phyloP scores from a whole-genome alignment of 1,140 invertebrate genomes.

The Lethocerus indicus region DNA sequence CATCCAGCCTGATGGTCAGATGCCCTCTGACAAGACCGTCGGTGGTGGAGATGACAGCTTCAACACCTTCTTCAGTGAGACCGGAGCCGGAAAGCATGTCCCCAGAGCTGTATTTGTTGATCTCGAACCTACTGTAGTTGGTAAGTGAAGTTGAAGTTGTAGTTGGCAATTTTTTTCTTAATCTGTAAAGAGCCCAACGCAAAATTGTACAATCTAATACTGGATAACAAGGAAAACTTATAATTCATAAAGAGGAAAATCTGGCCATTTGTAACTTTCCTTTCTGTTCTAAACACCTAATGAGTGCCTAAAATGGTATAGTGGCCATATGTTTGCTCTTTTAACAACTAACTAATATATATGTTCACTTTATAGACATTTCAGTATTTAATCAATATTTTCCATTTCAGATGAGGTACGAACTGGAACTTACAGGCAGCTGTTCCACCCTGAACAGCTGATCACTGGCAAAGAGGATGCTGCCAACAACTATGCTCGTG shows the following conservation, averaged over 20 bases:
- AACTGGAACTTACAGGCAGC: constrained; percentile 36
- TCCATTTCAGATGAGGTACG: constrained; percentile 34
- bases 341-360: too few relatives aligned
- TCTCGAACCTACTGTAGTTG: constrained; percentile 47
- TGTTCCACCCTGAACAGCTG: constrained; percentile 43
- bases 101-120: constrained; percentile 47
- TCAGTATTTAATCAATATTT: background rate
- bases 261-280: too few relatives aligned
- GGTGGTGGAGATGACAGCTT: constrained; percentile 57
- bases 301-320: too few relatives aligned
- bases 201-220: too few relatives aligned
- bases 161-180: too few relatives aligned
- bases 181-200: too few relatives aligned
- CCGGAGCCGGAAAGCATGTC: constrained; percentile 39
- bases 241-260: too few relatives aligned
- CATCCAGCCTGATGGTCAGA: constrained; percentile 44
- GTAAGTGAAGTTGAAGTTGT: too few relatives aligned
- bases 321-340: too few relatives aligned
- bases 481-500: constrained; percentile 61
- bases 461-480: constrained; percentile 52
- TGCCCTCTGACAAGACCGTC: constrained; percentile 27
- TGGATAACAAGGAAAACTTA: too few relatives aligned
- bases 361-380: too few relatives aligned
- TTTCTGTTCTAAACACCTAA: too few relatives aligned
- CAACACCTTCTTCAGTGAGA: constrained; percentile 32